Percentiles rank a stretch among this genome's conserved stretches.
Evolutionary conservation across 2,113 vertebrate species (phyloP).

Genomic region (zebrafish (Danio rerio)): GRCz12tu NC_133180.1:2784001-2784500

Average conservation of each 20-base stretch:
- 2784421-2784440: not conserved
- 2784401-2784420: constrained; percentile 37
- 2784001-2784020: constrained; percentile 1
- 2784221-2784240: not conserved
- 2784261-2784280: not conserved
- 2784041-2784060: constrained; percentile 5
- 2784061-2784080: constrained; percentile 23
- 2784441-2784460: constrained; percentile 33
- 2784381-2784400: constrained; percentile 46
- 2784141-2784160: constrained; percentile 29
- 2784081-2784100: not conserved
- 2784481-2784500: not conserved
- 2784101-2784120: no score
- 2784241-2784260: not conserved
- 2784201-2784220: constrained; percentile 53
- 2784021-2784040: constrained; percentile 23
- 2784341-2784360: constrained; percentile 53
- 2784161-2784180: constrained; percentile 5
- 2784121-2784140: no score
- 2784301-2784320: not conserved
- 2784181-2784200: not conserved
- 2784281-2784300: not conserved
- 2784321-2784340: not conserved
- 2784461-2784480: constrained; percentile 55
- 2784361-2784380: constrained; percentile 49